Conservation (phyloP, 2,797 vertebrate species). For the Glyptemys insculpta region DNA sequence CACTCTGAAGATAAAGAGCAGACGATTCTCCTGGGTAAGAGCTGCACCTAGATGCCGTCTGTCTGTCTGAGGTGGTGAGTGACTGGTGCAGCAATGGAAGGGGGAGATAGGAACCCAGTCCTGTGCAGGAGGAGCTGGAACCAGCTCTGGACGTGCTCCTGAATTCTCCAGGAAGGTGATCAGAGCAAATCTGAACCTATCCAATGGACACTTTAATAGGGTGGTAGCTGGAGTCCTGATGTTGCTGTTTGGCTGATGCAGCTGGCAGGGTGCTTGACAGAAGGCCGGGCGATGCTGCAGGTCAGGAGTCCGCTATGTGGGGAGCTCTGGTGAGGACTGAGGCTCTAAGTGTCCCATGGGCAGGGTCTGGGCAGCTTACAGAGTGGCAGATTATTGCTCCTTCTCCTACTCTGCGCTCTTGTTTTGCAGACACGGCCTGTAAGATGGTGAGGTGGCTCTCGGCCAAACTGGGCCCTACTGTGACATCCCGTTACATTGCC, state of each 20-base stretch:
- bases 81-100: neutral
- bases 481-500: slow-evolving; percentile 93
- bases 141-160: neutral
- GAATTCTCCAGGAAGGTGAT: accelerated
- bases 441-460: slow-evolving; percentile 97
- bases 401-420: slow-evolving; percentile 35
- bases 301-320: neutral
- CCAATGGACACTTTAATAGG: neutral
- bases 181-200: neutral
- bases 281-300: neutral
- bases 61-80: neutral
- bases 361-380: neutral
- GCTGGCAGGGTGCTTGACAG: neutral
- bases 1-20: slow-evolving; percentile 93
- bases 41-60: neutral
- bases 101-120: neutral
- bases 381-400: neutral
- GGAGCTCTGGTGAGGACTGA: neutral
- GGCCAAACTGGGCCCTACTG: slow-evolving; percentile 95
- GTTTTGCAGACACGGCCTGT: slow-evolving; percentile 92
- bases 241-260: neutral
- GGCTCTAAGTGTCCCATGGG: neutral
- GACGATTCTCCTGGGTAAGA: slow-evolving; percentile 93
- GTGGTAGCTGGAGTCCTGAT: neutral
- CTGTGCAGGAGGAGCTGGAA: neutral